phyloP scores from a whole-genome alignment of 2,113 vertebrate genomes.

The Ivindomyrus marchei region DNA sequence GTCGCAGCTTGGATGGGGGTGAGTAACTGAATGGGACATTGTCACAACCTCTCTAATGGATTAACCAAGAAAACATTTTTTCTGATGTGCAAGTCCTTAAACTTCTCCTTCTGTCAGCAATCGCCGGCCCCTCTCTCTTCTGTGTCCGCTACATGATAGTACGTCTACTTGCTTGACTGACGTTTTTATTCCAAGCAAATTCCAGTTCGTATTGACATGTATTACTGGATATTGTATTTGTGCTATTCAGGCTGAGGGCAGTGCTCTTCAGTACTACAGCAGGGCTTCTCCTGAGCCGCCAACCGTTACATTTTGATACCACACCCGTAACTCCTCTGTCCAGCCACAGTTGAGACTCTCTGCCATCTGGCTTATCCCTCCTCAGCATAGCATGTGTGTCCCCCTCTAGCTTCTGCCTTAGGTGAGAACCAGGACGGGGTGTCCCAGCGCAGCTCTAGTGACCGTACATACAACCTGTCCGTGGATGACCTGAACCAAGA shows the following conservation, averaged over 20 bases:
- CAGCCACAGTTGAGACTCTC: not conserved
- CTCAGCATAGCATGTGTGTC: constrained; percentile 53
- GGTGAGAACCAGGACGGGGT: constrained; percentile 79
- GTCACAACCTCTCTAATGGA: not conserved
- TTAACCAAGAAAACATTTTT: not conserved
- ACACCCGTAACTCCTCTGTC: not conserved
- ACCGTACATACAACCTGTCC: constrained; percentile 49
- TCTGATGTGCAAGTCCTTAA: not conserved
- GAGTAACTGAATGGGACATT: constrained; percentile 13
- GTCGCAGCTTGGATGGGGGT: constrained; percentile 95
- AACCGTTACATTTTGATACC: not conserved
- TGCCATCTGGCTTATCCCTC: not conserved
- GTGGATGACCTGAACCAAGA: constrained; percentile 60
- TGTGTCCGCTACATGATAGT: not conserved
- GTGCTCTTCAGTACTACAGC: not conserved
- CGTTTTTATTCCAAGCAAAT: not conserved
- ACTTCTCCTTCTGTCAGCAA: not conserved
- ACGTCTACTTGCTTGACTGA: not conserved
- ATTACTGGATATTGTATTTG: not conserved
- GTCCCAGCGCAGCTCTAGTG: constrained; percentile 56
- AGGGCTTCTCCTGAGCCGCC: not conserved
- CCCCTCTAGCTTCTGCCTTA: constrained; percentile 73
- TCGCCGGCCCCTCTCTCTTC: not conserved
- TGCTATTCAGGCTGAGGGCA: not conserved
- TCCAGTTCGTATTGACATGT: not conserved